Conservation (phyloP, 2,113 vertebrate species). For the Heloderma charlesbogerti region DNA sequence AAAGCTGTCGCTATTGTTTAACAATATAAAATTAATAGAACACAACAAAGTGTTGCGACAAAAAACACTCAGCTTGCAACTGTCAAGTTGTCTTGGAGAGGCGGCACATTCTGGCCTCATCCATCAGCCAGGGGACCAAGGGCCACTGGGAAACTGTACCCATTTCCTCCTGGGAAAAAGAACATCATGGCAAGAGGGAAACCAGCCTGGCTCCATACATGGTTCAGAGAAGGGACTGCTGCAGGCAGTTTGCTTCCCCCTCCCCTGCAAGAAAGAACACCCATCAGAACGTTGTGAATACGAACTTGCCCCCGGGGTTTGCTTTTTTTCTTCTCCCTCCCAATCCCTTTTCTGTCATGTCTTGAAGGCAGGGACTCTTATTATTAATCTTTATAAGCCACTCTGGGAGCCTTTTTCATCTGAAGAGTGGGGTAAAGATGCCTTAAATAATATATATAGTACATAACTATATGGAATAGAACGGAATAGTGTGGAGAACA, state of each 20-base stretch:
- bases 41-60: background rate
- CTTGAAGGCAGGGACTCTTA: background rate
- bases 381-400: background rate
- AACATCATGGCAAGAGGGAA: background rate
- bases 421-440: background rate
- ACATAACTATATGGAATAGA: background rate
- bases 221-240: background rate
- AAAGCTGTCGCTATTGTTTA: background rate
- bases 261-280: background rate
- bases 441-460: background rate
- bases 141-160: too few relatives aligned
- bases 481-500: background rate
- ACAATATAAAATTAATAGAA: background rate
- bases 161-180: background rate
- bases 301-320: too few relatives aligned
- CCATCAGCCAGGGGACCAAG: background rate
- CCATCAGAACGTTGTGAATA: background rate
- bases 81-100: background rate
- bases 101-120: background rate
- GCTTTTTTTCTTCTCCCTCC: background rate
- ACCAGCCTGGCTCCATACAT: background rate
- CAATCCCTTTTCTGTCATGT: background rate
- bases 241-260: background rate
- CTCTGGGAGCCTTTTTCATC: background rate
- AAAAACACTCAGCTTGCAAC: background rate